Base-by-base conservation (phyloP, 2,888 invertebrate genomes). In the Cactoblastis cactorum region DNA sequence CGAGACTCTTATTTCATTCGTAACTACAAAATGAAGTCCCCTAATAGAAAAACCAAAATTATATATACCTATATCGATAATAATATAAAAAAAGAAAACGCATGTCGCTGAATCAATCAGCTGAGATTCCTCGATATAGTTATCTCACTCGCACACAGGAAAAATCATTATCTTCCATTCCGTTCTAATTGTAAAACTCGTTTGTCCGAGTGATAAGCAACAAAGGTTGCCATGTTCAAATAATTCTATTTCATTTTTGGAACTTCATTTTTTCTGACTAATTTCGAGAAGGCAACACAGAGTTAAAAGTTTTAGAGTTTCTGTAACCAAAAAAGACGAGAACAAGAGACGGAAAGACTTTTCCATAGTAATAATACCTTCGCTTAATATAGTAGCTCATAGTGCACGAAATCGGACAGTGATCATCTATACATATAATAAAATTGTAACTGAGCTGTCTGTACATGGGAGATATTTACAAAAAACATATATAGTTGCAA, bases 71-170 rank as follows among this genome's bases (percentile, higher is more conserved):
- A 43, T 43, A 24, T 43, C n/a, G n/a, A n/a, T n/a, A n/a, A n/a
- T n/a, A n/a, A 43, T 28, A 24, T 15, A 15, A 43, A 41, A 24
- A 8, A 8, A 4, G 3, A 28, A 43, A 32, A 43, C 15, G 28
- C 43, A 43, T 43, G 43, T 43, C 28, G 43, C 43, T 43, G 43
- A 17, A 24, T 1, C 24, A n/a, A 28, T 43, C 43, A 43, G 43
- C 43, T 43, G 43, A 43, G 43, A 43, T 43, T 43, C 43, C 37
- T 5, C 2, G 43, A 43, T 43, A 43, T 28, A 43, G 8, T 43
- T 17, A 11, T 43, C 43, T 28, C 28, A 22, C 22, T 39, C 39
- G 9, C 43, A 43, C 43, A 18, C 38, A 38, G 18, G 38, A 18
- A 38, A n/a, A 38, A 38, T 35, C 14, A 14, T 34, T 19, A 43